Evolutionary conservation across 2,888 invertebrate genomes (phyloP).

Genomic region (Rhingia campestris): DNA sequence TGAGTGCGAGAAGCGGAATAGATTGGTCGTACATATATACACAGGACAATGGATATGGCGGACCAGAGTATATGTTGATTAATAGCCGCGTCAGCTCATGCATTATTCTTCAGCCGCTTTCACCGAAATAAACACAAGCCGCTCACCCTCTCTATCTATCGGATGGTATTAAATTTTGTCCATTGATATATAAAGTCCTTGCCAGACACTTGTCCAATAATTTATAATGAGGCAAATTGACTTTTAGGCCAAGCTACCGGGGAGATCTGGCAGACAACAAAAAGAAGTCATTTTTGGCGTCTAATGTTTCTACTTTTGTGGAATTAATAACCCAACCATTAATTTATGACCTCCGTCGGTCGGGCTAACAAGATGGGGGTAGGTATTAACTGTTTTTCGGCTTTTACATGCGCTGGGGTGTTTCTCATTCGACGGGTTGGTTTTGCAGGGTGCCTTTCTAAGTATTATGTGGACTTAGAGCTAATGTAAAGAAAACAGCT

Average conservation of each 20-base stretch:
- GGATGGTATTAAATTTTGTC: neutral
- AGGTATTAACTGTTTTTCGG: conserved; percentile 9
- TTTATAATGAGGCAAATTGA: conserved; percentile 56
- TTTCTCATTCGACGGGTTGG: conserved; percentile 28
- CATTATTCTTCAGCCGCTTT: conserved; percentile 41
- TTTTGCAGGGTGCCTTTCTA: conserved; percentile 15
- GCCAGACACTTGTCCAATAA: conserved; percentile 44
- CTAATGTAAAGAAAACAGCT: conserved; percentile 66
- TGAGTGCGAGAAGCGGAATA: neutral
- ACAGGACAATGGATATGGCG: neutral
- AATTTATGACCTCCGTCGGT: conserved; percentile 58
- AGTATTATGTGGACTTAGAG: conserved; percentile 18
- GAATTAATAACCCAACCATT: conserved; percentile 68
- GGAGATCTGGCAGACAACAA: conserved; percentile 31
- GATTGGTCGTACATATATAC: neutral
- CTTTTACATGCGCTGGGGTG: conserved; percentile 8
- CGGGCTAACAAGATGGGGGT: conserved; percentile 7
- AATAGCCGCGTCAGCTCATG: conserved; percentile 46
- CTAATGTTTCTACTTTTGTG: conserved; percentile 64
- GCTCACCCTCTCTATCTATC: neutral
- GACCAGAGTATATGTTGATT: conserved; percentile 31
- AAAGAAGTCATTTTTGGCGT: conserved; percentile 60
- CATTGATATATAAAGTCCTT: neutral
- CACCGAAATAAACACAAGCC: conserved; percentile 7
- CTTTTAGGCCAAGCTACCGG: neutral